These are phyloP conservation scores for Cerastoderma edule DNA, from an alignment of 2,888 invertebrate species.

Conservation along the genomic window DNA sequence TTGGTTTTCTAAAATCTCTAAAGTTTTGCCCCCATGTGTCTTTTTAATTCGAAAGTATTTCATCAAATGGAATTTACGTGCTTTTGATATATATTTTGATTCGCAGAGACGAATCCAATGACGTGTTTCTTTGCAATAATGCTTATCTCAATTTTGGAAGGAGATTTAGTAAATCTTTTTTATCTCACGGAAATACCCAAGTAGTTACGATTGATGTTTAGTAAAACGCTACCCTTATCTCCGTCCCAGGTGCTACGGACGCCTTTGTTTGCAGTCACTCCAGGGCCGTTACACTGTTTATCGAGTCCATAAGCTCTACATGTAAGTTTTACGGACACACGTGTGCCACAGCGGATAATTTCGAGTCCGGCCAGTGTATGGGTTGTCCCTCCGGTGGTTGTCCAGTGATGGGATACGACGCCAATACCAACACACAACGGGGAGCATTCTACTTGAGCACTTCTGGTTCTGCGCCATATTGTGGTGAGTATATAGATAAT, in stretches of 20 bases:
- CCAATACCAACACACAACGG: constrained; percentile 47
- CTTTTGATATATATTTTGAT: too few species aligned
- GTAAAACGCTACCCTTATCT: too few species aligned
- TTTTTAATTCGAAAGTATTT: too few species aligned
- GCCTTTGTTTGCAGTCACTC: constrained; percentile 70
- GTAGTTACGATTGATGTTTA: too few species aligned
- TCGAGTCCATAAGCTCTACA: constrained; percentile 67
- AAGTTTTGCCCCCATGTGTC: too few species aligned
- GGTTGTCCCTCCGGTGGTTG: constrained; percentile 67
- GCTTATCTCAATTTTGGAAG: too few species aligned
- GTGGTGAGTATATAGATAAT: constrained; percentile 68
- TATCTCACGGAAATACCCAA: too few species aligned
- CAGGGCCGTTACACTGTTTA: constrained; percentile 59
- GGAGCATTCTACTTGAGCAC: constrained; percentile 74
- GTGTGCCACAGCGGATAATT: constrained; percentile 59
- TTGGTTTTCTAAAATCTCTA: too few species aligned
- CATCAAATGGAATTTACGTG: too few species aligned
- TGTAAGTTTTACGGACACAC: constrained; percentile 66
- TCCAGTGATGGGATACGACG: constrained; percentile 73
- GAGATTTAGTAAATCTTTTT: too few species aligned
- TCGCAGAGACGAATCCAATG: too few species aligned
- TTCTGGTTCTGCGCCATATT: constrained; percentile 62
- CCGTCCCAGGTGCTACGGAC: constrained; percentile 35
- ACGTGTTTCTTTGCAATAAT: too few species aligned
- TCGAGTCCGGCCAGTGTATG: constrained; percentile 68